Percentiles rank a stretch among this genome's conserved stretches.
Evolutionary conservation across 1,140 invertebrate species (phyloP).

Genomic region (Pseudomyrmex dendroicus): DNA sequence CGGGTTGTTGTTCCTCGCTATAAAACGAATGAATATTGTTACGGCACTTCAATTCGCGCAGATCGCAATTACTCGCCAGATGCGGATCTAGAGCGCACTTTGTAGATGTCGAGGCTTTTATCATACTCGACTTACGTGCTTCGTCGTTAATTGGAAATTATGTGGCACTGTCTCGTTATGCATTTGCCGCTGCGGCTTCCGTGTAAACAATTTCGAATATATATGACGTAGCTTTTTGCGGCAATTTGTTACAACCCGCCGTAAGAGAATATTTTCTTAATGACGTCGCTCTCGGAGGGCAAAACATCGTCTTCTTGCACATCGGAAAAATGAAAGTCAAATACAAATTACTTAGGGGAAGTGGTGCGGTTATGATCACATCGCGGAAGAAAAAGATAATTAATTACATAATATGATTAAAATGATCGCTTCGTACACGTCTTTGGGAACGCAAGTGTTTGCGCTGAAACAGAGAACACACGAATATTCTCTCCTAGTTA

Average conservation of each 20-base stretch:
- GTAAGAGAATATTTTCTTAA: constrained; percentile 3
- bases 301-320: not conserved
- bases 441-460: not conserved
- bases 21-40: constrained; percentile 26
- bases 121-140: constrained; percentile 32
- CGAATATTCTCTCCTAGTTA: not conserved
- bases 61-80: constrained; percentile 15
- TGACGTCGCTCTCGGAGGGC: not conserved
- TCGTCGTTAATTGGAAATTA: constrained; percentile 45
- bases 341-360: not conserved
- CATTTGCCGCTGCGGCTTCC: not conserved
- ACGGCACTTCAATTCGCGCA: constrained; percentile 38
- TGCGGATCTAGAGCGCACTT: not conserved
- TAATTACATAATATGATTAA: constrained; percentile 6
- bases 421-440: not conserved
- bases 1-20: not conserved
- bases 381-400: not conserved
- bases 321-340: not conserved
- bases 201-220: constrained; percentile 36
- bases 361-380: not conserved
- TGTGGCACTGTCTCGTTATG: constrained; percentile 10
- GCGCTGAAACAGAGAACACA: not conserved
- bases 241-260: not conserved
- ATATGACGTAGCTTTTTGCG: not conserved
- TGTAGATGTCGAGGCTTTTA: constrained; percentile 27